phyloP scores from a whole-genome alignment of 1,140 invertebrate species.

The Drosophila carrolli region DNA sequence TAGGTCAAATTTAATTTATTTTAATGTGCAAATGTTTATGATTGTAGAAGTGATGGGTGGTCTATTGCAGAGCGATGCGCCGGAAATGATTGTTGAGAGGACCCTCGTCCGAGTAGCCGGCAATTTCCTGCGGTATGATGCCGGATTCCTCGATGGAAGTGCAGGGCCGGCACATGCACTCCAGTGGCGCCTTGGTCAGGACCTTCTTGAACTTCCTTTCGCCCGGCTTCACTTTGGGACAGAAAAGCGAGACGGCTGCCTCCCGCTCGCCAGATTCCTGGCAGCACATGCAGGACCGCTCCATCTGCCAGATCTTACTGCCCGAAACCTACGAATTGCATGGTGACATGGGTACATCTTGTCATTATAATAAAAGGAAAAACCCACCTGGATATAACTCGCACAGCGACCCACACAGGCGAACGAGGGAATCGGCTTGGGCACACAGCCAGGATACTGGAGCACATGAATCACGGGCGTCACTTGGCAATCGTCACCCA shows the following conservation, averaged over 20 bases:
- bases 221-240: slow-evolving; percentile 94
- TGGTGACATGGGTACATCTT: too few relatives aligned
- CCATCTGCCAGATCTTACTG: slow-evolving; percentile 98
- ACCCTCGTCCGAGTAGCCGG: slow-evolving; percentile 93
- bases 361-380: too few relatives aligned
- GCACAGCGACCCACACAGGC: slow-evolving; percentile 95
- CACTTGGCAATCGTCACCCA: slow-evolving; percentile 93
- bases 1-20: slow-evolving; percentile 59
- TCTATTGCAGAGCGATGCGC: slow-evolving; percentile 85
- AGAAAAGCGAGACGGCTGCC: slow-evolving; percentile 94
- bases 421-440: slow-evolving; percentile 96
- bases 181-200: slow-evolving; percentile 94
- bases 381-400: slow-evolving; percentile 94
- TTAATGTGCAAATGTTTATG: slow-evolving; percentile 37
- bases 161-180: slow-evolving; percentile 97
- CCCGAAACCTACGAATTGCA: slow-evolving; percentile 89
- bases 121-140: slow-evolving; percentile 95
- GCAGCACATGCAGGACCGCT: slow-evolving; percentile 96
- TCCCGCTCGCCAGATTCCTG: slow-evolving; percentile 96
- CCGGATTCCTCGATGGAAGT: slow-evolving; percentile 94
- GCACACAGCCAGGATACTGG: slow-evolving; percentile 95
- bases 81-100: slow-evolving; percentile 90
- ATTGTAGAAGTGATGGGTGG: slow-evolving; percentile 7
- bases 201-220: slow-evolving; percentile 95
- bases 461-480: slow-evolving; percentile 96